Evolutionary conservation across 2,113 vertebrate species (phyloP), one percentile per base, ranked within the genome.

Genomic region (Corvus cornix): DNA sequence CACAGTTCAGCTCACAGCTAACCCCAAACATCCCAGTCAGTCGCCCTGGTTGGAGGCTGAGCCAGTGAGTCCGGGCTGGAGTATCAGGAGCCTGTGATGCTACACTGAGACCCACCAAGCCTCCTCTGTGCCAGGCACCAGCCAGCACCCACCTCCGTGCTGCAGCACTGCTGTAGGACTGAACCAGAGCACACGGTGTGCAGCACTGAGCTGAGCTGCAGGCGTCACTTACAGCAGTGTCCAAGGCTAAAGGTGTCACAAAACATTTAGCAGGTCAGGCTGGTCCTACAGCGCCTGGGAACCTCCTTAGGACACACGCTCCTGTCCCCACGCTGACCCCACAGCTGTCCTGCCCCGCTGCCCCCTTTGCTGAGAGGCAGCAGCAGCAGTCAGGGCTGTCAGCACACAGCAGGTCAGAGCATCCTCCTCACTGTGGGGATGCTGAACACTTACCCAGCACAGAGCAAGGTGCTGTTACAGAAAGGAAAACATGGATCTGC

Each of bases 11-110:
- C 41, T 62, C 86, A 15, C 16, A 16, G 5, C 16, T 22, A 56
- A 48, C 12, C 39, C 62, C 49, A 1, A 52, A 44, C 3, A 21
- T 15, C 37, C 0, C 0, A 0, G 9, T 5, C 37, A 21, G 17
- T 62, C 30, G 10, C 31, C n/a, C 51, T 24, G 66, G 14, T 1
- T 28, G 51, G 1, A 30, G 52, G 46, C 56, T 30, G 52, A 86
- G 75, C n/a, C 76, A 37, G 10, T 0, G 24, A 81, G 44, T 7
- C 19, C 0, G 7, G 37, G 66, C 68, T 78, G 64, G 3, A 2
- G 9, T 8, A 5, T 1, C 51, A 53, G 56, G n/a, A 82, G 70
- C 35, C 33, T 11, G n/a, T 6, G 56, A 20, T 20, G 67, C 66
- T 24, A 22, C 48, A 9, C 0, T 0, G 84, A 46, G 46, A 11